Evolutionary conservation across 2,888 invertebrate species (phyloP).

Genomic region (Ptycholaimellus sp.): DNA sequence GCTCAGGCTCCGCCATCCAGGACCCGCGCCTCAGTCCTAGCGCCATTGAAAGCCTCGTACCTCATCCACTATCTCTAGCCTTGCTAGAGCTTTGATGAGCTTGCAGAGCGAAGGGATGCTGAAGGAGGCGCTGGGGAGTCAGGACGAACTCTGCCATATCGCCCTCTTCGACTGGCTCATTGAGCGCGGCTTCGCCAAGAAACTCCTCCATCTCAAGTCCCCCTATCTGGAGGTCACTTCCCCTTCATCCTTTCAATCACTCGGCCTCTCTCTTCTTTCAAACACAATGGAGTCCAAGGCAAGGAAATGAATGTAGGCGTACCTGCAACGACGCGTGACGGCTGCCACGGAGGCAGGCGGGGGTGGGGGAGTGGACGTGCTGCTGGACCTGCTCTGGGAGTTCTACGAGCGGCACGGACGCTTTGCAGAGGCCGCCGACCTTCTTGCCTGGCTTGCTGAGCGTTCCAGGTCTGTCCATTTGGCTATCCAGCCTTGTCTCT

Average conservation of each 20-base stretch:
- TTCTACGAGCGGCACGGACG: conserved; percentile 75
- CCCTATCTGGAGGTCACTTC: neutral
- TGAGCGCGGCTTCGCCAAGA: conserved; percentile 29
- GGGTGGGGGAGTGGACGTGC: neutral
- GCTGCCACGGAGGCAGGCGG: conserved; percentile 8
- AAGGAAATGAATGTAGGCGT: conserved; percentile 2
- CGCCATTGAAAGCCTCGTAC: too few relatives aligned
- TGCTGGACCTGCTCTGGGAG: conserved; percentile 66
- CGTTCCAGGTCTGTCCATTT: conserved; percentile 27
- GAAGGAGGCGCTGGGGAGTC: conserved; percentile 30
- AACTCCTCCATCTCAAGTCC: neutral
- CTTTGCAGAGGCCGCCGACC: conserved; percentile 69
- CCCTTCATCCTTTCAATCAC: neutral
- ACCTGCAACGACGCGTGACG: conserved; percentile 8
- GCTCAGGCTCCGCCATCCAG: conserved; percentile 16
- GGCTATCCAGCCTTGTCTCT: conserved; percentile 1
- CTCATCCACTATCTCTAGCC: too few relatives aligned
- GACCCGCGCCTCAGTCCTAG: neutral
- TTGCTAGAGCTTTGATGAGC: conserved; percentile 2
- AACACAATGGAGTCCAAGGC: conserved; percentile 42
- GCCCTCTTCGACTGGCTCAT: conserved; percentile 80
- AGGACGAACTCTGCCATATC: conserved; percentile 67
- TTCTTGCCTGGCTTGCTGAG: conserved; percentile 61
- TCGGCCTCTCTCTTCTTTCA: conserved; percentile 38
- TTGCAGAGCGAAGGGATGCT: conserved; percentile 35